Base-by-base conservation (phyloP, 2,888 invertebrate species). In the Melanchra persicariae region DNA sequence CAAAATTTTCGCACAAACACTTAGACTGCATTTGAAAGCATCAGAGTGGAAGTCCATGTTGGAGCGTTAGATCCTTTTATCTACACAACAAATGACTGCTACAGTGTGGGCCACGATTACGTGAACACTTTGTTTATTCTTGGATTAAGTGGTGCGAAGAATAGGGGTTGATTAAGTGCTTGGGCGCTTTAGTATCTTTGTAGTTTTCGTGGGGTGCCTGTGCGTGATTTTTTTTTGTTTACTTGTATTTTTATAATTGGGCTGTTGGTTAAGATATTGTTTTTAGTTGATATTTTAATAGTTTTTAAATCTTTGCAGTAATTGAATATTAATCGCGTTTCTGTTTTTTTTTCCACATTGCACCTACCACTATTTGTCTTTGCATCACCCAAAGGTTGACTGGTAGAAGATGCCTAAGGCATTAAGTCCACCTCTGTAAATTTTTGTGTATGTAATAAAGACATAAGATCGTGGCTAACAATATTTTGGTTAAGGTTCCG, bases 21-120 rank as follows among this genome's bases (percentile, higher is more conserved):
- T 73, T 67, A 15, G 59, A 77, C 61, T 78, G 77, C 64, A 81
- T 72, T 66, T 75, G 63, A 75, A 68, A 80, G 70, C 79, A 54
- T 40, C 55, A 17, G 78, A 88, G 87, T 79, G 84, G 81, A 78
- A 83, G 81, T 81, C 76, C 74, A 64, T 87, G 88, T 87, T 81
- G 61, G 45, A 72, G 58, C 68, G 72, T 72, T 74, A 80, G 85
- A 88, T 81, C 85, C 88, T 81, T 85, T 88, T 83, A 82, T 79
- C 70, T 77, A 55, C 51, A 51, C 60, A 77, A 71, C 72, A 74
- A 86, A 74, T 87, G 78, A 77, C 61, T 47, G 22, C 17, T 82
- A 78, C 73, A 82, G 37, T 80, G 57, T 30, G 10, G 12, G 54
- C 55, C 75, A 68, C n/a, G 22, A 65, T 66, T 45, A 70, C 3